These are phyloP conservation scores for Galago senegalensis DNA, from an alignment of 2,797 vertebrate species.

Conservation along the genomic window DNA sequence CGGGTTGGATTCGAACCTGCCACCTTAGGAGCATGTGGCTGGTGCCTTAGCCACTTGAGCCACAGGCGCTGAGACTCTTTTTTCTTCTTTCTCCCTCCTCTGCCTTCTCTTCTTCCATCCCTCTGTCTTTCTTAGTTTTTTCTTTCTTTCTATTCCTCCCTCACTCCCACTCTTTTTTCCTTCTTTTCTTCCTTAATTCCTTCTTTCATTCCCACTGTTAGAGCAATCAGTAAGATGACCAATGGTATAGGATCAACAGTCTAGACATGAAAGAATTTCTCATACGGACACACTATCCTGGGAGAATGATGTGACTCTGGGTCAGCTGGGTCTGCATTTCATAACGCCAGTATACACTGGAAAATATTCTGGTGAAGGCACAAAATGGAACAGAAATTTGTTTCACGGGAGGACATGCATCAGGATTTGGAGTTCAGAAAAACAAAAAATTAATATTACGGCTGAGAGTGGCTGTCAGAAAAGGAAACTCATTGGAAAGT, in stretches of 20 bases:
- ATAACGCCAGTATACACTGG: neutral
- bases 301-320: neutral
- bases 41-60: no score
- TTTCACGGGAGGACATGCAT: neutral
- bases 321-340: neutral
- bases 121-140: accelerated
- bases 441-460: neutral
- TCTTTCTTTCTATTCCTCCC: accelerated
- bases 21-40: no score
- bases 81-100: no score
- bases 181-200: no score
- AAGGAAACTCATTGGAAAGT: neutral
- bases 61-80: no score
- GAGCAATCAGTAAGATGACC: neutral
- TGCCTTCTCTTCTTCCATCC: neutral
- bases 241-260: neutral
- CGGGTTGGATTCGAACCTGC: no score
- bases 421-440: neutral
- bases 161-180: accelerated
- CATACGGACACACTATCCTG: neutral
- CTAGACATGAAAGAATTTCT: neutral
- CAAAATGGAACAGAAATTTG: neutral
- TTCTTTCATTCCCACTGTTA: neutral
- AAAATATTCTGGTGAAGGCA: neutral
- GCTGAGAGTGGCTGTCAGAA: neutral